These are phyloP conservation scores for Actinostola sp. DNA, from an alignment of 92 coral and sea anemone genomes.

Conservation along the genomic window DNA sequence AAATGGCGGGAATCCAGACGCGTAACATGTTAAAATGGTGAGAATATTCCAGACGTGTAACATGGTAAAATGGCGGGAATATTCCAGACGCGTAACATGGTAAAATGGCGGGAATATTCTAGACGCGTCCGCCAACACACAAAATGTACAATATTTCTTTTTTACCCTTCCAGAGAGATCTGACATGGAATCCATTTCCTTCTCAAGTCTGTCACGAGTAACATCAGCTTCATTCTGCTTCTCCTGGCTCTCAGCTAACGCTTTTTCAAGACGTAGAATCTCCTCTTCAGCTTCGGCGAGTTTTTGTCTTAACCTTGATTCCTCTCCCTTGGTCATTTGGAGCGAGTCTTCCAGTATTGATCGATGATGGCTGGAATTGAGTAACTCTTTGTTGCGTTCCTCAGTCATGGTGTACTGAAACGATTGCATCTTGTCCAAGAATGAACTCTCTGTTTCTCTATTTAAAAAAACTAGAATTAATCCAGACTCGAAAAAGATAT, in stretches of 20 bases:
- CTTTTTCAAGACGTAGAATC: constrained; percentile 87
- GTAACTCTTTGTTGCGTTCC: constrained; percentile 81
- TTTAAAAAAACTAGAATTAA: too few relatives aligned
- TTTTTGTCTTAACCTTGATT: constrained; percentile 74
- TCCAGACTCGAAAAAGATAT: too few relatives aligned
- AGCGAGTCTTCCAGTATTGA: constrained; percentile 86
- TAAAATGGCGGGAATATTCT: constrained; percentile 13
- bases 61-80: too few relatives aligned
- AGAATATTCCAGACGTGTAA: not conserved
- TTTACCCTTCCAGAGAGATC: constrained; percentile 89
- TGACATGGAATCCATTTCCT: constrained; percentile 88
- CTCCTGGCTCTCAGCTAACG: constrained; percentile 83
- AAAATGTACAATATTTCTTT: not conserved
- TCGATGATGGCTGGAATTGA: constrained; percentile 72
- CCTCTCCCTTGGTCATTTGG: constrained; percentile 84
- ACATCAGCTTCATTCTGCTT: constrained; percentile 75
- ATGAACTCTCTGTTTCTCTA: constrained; percentile 77
- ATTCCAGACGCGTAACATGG: too few relatives aligned
- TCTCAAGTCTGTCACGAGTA: constrained; percentile 81
- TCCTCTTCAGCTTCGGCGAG: constrained; percentile 94
- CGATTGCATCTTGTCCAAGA: constrained; percentile 74
- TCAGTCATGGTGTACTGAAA: constrained; percentile 75
- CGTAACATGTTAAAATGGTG: constrained; percentile 4
- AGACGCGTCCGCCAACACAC: not conserved
- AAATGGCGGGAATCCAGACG: too few relatives aligned